phyloP scores from a whole-genome alignment of 2,113 vertebrate species.

The Zosterops borbonicus region DNA sequence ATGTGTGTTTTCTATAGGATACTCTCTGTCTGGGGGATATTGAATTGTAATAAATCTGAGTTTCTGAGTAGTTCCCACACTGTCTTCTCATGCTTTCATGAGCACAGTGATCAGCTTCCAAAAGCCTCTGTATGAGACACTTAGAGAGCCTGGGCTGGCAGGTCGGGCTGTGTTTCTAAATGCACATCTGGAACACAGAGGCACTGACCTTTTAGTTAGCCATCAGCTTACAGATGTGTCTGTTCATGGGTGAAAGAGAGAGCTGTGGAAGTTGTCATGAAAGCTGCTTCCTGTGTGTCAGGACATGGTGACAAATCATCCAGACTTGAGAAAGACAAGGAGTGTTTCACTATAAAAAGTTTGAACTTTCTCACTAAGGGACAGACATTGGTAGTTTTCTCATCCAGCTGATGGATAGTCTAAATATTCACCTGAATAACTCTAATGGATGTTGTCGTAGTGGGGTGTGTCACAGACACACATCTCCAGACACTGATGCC shows the following conservation, averaged over 20 bases:
- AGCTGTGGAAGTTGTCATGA: neutral
- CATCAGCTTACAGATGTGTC: neutral
- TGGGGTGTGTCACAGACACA: too few species aligned
- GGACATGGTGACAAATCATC: neutral
- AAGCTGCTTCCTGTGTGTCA: neutral
- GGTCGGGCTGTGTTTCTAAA: neutral
- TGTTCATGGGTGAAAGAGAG: neutral
- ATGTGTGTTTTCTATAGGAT: neutral
- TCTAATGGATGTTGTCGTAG: neutral
- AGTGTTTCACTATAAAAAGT: neutral
- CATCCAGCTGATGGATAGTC: neutral
- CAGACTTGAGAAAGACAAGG: neutral
- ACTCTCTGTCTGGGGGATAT: neutral
- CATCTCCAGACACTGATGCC: neutral
- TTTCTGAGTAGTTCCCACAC: conserved; percentile 20
- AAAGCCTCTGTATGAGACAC: neutral
- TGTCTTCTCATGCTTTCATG: neutral
- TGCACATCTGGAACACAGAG: neutral
- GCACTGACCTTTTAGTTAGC: neutral
- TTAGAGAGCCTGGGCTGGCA: neutral
- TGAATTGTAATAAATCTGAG: neutral
- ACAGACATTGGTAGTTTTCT: neutral
- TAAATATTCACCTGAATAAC: neutral
- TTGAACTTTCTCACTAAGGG: neutral
- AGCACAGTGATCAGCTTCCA: neutral